phyloP scores from a whole-genome alignment of 2,888 invertebrate species.

The Dryadula phaetusa region DNA sequence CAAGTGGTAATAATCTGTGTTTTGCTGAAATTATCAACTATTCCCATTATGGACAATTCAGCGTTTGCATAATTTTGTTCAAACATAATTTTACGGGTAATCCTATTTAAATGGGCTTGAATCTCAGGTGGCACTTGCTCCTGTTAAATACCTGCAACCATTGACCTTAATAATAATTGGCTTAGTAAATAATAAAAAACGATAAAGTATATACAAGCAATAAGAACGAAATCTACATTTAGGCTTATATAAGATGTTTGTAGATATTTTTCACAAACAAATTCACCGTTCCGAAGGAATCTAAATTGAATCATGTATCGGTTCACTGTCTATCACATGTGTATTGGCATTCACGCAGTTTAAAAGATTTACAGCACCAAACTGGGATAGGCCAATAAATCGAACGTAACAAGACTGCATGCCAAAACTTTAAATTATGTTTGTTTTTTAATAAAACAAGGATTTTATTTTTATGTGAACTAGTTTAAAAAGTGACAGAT shows the following conservation, averaged over 20 bases:
- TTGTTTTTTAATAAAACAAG: slow-evolving; percentile 11
- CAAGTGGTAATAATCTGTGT: neutral
- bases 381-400: slow-evolving; percentile 50
- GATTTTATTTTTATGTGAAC: slow-evolving; percentile 1
- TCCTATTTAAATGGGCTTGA: neutral
- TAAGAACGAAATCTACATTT: neutral
- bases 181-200: neutral
- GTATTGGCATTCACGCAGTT: slow-evolving; percentile 46
- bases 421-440: slow-evolving; percentile 45
- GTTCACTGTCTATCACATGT: slow-evolving; percentile 46
- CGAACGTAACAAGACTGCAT: slow-evolving; percentile 41
- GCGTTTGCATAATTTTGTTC: too few relatives aligned
- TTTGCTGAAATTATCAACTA: too few relatives aligned
- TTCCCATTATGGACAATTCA: too few relatives aligned
- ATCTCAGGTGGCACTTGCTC: too few relatives aligned
- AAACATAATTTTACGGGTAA: neutral
- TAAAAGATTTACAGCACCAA: slow-evolving; percentile 48
- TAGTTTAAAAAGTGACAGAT: neutral
- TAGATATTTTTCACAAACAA: slow-evolving; percentile 28
- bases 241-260: neutral
- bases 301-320: slow-evolving; percentile 44
- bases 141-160: neutral
- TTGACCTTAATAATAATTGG: neutral
- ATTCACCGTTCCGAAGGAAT: slow-evolving; percentile 35
- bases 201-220: neutral